These are phyloP conservation scores for Ceratina japonica DNA, from an alignment of 1,140 invertebrate species.

Conservation along the genomic window DNA sequence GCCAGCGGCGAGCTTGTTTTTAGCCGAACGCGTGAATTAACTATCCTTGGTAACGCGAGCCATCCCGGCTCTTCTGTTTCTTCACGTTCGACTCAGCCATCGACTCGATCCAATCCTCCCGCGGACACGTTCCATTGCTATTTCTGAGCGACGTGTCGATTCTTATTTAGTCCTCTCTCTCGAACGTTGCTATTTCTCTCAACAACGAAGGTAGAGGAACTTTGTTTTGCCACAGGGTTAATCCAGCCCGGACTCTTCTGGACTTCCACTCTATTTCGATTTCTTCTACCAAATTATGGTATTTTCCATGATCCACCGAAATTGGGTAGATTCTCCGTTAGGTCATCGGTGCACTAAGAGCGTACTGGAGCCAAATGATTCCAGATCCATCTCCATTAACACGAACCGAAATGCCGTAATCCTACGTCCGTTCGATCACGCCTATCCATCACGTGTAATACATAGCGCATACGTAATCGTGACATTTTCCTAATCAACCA, in stretches of 20 bases:
- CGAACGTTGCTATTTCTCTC: too few species aligned
- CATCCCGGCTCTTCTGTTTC: not conserved
- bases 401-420: constrained; percentile 13
- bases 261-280: too few species aligned
- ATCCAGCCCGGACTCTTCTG: too few species aligned
- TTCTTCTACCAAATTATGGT: too few species aligned
- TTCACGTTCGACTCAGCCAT: constrained; percentile 1
- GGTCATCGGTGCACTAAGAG: not conserved
- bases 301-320: too few species aligned
- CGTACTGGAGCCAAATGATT: not conserved
- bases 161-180: too few species aligned
- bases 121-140: not conserved
- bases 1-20: constrained; percentile 19
- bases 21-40: constrained; percentile 17
- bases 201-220: too few species aligned
- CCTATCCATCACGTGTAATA: not conserved
- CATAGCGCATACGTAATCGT: not conserved
- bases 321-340: too few species aligned
- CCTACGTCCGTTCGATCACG: constrained; percentile 30
- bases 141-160: too few species aligned
- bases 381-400: constrained; percentile 5
- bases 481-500: not conserved
- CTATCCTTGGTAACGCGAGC: not conserved
- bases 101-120: not conserved
- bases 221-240: too few species aligned